phyloP scores from a whole-genome alignment of 1,140 invertebrate genomes.

The Platorchestia sp. region DNA sequence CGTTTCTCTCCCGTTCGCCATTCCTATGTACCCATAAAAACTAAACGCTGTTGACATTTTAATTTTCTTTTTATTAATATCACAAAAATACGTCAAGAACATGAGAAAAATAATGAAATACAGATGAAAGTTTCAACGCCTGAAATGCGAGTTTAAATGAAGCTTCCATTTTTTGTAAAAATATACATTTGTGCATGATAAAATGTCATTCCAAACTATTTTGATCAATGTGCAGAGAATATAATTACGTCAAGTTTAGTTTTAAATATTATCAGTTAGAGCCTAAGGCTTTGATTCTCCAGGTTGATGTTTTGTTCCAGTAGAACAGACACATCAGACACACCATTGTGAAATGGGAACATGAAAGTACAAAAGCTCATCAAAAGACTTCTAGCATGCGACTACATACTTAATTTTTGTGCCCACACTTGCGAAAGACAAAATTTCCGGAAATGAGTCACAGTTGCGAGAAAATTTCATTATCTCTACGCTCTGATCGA shows the following conservation, averaged over 20 bases:
- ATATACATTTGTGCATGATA: not conserved
- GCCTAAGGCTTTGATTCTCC: not conserved
- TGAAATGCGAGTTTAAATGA: not conserved
- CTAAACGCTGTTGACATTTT: not conserved
- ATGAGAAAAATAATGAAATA: not conserved
- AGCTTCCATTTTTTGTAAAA: not conserved
- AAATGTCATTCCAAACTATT: not conserved
- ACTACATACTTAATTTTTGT: not conserved
- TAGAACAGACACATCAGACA: not conserved
- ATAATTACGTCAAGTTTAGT: not conserved
- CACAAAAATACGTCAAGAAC: not conserved
- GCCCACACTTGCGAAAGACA: not conserved
- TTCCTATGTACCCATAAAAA: not conserved
- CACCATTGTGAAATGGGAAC: not conserved
- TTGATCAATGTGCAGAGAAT: not conserved
- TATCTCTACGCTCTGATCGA: not conserved
- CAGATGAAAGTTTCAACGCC: not conserved
- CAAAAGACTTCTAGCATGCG: not conserved
- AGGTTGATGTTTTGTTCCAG: not conserved
- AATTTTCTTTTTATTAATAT: not conserved
- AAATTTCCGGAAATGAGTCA: not conserved
- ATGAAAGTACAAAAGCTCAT: not conserved
- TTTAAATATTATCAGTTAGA: not conserved
- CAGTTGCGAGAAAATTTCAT: too few relatives aligned
- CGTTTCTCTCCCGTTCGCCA: too few relatives aligned